Percentiles rank a stretch among this genome's conserved stretches.
phyloP scores from a whole-genome alignment of 2,797 vertebrate genomes.

The Danio tinwini region DNA sequence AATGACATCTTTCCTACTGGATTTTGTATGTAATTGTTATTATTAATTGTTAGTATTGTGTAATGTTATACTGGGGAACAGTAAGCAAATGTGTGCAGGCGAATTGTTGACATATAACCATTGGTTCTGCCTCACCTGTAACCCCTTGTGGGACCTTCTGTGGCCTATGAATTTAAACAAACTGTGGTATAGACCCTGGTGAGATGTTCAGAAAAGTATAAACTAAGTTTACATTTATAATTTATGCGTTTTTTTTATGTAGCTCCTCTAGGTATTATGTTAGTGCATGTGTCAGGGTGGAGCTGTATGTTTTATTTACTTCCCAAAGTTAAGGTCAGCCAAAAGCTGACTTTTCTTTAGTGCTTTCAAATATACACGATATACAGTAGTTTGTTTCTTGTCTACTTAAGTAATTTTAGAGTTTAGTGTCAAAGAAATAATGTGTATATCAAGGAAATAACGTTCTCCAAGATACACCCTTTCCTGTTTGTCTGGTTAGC shows the following conservation, averaged over 20 bases:
- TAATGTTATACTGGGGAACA: background rate
- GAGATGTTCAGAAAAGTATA: background rate
- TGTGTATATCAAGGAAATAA: constrained; percentile 19
- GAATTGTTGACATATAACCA: background rate
- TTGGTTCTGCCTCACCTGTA: constrained; percentile 23
- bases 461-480: constrained; percentile 34
- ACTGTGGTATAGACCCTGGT: background rate
- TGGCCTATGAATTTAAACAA: background rate
- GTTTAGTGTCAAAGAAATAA: background rate
- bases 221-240: background rate
- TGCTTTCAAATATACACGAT: too few species aligned
- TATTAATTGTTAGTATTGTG: background rate
- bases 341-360: constrained; percentile 4
- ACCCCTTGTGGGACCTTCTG: background rate
- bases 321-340: background rate
- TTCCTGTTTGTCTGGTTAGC: constrained; percentile 45
- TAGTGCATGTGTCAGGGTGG: constrained; percentile 29
- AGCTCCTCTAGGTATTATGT: background rate
- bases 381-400: background rate
- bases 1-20: background rate
- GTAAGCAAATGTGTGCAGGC: background rate
- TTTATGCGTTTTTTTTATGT: background rate
- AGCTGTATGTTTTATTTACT: constrained; percentile 37
- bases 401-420: background rate
- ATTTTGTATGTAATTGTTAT: background rate